These are phyloP conservation scores for Strix aluco DNA, from an alignment of 2,113 vertebrate genomes.

Conservation along the genomic window DNA sequence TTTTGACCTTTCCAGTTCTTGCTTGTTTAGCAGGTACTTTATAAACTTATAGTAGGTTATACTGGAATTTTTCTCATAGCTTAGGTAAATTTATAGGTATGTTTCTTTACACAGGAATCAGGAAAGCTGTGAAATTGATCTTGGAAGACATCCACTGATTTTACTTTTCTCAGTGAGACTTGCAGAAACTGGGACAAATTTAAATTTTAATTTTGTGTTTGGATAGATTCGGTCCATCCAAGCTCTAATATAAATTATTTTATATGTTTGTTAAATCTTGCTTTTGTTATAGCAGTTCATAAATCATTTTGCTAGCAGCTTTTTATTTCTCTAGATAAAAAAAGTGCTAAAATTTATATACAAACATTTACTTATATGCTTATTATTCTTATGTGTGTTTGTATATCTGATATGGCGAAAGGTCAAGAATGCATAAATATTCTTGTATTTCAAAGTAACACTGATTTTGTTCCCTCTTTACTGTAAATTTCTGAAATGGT, in stretches of 20 bases:
- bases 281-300: not conserved
- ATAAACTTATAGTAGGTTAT: not conserved
- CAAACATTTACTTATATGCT: rapidly evolving
- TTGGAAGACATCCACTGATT: not conserved
- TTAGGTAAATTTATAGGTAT: not conserved
- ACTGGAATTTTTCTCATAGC: not conserved
- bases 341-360: not conserved
- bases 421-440: not conserved
- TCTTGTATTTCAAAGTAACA: not conserved
- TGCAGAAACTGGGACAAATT: not conserved
- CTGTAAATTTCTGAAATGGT: not conserved
- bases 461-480: not conserved
- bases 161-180: not conserved
- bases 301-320: not conserved
- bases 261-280: not conserved
- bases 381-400: not conserved
- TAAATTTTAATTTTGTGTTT: not conserved
- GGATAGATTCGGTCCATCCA: not conserved
- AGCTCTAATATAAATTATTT: not conserved
- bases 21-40: not conserved
- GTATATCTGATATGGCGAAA: not conserved
- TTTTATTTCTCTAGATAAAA: not conserved
- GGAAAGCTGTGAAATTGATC: not conserved
- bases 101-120: not conserved
- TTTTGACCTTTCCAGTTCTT: not conserved